Conservation (phyloP, 2,797 vertebrate species). For the Anabacerthia variegaticeps region DNA sequence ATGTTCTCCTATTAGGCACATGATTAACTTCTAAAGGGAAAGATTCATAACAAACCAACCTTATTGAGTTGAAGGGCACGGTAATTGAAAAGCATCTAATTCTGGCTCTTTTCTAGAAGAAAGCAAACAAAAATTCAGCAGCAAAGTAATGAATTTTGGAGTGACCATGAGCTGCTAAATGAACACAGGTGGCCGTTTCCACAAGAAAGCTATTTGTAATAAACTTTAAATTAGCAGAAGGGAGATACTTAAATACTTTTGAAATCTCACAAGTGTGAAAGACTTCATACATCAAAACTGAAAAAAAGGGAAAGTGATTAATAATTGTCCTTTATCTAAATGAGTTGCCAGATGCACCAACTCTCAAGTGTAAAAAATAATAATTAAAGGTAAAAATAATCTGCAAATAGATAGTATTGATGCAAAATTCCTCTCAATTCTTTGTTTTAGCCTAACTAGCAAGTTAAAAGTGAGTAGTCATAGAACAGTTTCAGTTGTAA, state of each 20-base stretch:
- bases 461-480: not conserved
- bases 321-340: slow-evolving; percentile 73
- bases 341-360: slow-evolving; percentile 72
- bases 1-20: slow-evolving; percentile 32
- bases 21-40: slow-evolving; percentile 51
- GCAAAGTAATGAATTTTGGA: slow-evolving; percentile 52
- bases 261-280: slow-evolving; percentile 75
- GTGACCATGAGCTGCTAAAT: slow-evolving; percentile 67
- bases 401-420: not conserved
- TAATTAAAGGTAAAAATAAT: not conserved
- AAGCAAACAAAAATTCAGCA: slow-evolving; percentile 51
- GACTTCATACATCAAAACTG: slow-evolving; percentile 73
- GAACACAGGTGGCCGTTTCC: slow-evolving; percentile 75
- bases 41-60: slow-evolving; percentile 25
- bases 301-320: slow-evolving; percentile 75
- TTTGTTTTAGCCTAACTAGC: not conserved
- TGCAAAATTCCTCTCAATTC: not conserved
- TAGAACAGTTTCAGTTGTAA: not conserved
- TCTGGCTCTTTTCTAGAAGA: not conserved
- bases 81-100: slow-evolving; percentile 34
- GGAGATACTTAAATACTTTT: slow-evolving; percentile 68
- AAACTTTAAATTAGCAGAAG: slow-evolving; percentile 75
- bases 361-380: slow-evolving; percentile 19
- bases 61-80: slow-evolving; percentile 52
- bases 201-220: slow-evolving; percentile 70